These are phyloP conservation scores for Diabrotica virgifera DNA, from an alignment of 1,140 invertebrate genomes.

Conservation along the genomic window DNA sequence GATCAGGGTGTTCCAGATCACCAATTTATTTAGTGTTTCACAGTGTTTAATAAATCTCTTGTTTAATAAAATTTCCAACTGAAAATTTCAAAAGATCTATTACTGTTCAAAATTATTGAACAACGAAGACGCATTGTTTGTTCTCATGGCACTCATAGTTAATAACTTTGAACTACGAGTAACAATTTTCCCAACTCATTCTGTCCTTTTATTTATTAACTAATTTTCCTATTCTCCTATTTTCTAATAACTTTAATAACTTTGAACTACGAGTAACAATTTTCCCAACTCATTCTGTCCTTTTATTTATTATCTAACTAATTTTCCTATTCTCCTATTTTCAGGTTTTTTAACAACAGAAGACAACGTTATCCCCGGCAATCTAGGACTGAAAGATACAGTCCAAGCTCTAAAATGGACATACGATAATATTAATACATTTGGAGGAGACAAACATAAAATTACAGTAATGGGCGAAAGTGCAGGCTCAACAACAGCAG, in stretches of 20 bases:
- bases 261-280: no score
- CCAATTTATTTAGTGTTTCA: no score
- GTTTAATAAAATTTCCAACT: no score
- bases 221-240: background rate
- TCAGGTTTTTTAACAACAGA: constrained; percentile 17
- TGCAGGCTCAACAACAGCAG: constrained; percentile 15
- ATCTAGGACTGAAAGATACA: constrained; percentile 16
- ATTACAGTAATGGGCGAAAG: constrained; percentile 22
- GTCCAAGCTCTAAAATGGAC: constrained; percentile 15
- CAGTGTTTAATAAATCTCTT: no score
- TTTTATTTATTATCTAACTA: background rate
- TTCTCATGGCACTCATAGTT: no score
- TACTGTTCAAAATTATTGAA: no score
- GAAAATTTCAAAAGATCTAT: no score
- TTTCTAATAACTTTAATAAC: background rate
- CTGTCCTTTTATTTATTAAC: background rate
- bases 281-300: background rate
- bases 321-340: background rate
- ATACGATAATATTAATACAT: constrained; percentile 14
- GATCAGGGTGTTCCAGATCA: no score
- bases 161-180: no score
- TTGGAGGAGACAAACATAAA: constrained; percentile 13
- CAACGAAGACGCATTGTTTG: no score
- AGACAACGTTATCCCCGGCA: constrained; percentile 18
- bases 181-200: no score